Evolutionary conservation across 2,113 vertebrate genomes (phyloP).

Genomic region (Sebastes fasciatus): DNA sequence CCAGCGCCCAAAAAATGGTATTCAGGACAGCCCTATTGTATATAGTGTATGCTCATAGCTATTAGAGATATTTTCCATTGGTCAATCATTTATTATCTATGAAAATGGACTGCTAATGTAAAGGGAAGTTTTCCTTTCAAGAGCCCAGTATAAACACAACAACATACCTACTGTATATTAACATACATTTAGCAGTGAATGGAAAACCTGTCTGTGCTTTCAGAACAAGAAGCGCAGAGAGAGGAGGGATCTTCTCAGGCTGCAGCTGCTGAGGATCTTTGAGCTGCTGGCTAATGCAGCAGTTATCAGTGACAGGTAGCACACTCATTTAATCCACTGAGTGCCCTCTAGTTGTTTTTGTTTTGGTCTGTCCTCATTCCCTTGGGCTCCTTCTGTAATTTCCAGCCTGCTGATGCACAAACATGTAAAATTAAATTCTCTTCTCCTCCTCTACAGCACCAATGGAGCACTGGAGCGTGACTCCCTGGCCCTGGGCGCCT

Average conservation of each 20-base stretch:
- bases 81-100: constrained; percentile 7
- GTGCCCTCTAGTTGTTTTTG: background rate
- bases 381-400: background rate
- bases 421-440: background rate
- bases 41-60: background rate
- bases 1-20: no score
- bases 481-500: constrained; percentile 92
- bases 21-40: background rate
- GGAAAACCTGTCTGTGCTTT: constrained; percentile 21
- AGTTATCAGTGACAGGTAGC: constrained; percentile 98
- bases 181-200: background rate
- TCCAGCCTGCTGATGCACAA: background rate
- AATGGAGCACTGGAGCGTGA: constrained; percentile 97
- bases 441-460: constrained; percentile 83
- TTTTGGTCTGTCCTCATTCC: background rate
- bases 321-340: background rate
- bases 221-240: constrained; percentile 99
- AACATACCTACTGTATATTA: background rate
- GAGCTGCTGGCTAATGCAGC: constrained; percentile 96
- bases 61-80: constrained; percentile 6
- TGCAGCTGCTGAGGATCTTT: constrained; percentile 96
- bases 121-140: background rate
- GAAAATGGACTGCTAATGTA: background rate
- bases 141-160: background rate
- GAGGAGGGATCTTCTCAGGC: constrained; percentile 91